A percentile compares a stretch with the other conserved stretches of the same genome.
These are phyloP conservation scores for Takifugu rubripes DNA, from an alignment of 2,797 vertebrate species.

Conservation along the genomic window DNA sequence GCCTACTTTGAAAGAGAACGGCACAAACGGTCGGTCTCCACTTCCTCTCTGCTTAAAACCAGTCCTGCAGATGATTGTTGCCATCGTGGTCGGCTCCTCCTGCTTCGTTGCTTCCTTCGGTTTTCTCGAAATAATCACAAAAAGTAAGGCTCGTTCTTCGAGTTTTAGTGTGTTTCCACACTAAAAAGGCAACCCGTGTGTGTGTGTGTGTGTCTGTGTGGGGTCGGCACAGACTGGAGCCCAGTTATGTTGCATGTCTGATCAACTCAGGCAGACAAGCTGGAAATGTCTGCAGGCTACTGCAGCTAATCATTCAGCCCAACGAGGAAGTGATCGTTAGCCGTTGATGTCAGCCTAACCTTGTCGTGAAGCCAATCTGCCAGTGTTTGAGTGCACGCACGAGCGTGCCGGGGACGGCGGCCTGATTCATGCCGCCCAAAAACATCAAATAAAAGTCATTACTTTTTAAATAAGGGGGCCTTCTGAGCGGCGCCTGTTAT, in stretches of 20 bases:
- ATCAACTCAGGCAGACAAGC: slow-evolving; percentile 72
- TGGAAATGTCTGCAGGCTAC: slow-evolving; percentile 74
- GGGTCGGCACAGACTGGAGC: slow-evolving; percentile 49
- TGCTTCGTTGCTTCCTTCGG: no score
- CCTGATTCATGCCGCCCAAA: background rate
- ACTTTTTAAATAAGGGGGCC: slow-evolving; percentile 13
- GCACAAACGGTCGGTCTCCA: no score
- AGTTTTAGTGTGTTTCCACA: slow-evolving; percentile 9
- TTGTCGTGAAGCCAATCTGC: slow-evolving; percentile 48
- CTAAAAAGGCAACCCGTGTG: background rate
- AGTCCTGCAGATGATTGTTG: no score
- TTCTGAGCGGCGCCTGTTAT: background rate
- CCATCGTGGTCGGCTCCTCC: no score
- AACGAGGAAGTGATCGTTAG: slow-evolving; percentile 74
- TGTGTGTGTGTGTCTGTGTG: slow-evolving; percentile 15
- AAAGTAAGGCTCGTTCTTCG: no score
- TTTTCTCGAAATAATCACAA: no score
- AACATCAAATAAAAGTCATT: background rate
- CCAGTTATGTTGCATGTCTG: slow-evolving; percentile 66
- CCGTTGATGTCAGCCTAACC: slow-evolving; percentile 71
- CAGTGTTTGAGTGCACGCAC: slow-evolving; percentile 9
- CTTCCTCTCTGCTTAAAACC: no score
- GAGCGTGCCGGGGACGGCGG: background rate
- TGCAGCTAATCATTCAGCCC: slow-evolving; percentile 72
- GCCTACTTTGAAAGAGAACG: background rate